These are phyloP conservation scores for Siniperca chuatsi DNA, from an alignment of 2,113 vertebrate genomes.

Conservation along the genomic window DNA sequence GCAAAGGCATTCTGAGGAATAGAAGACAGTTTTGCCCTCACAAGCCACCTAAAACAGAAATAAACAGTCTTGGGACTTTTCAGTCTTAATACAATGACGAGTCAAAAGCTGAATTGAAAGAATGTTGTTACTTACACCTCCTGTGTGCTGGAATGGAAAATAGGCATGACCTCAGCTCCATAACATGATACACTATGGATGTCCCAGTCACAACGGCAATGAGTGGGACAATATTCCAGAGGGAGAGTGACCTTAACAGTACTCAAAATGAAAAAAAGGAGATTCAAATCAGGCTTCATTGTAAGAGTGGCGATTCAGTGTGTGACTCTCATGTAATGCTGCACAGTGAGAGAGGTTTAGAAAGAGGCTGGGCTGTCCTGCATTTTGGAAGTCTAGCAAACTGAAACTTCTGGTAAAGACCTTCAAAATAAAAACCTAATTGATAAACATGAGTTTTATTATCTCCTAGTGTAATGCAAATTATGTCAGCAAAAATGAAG, in stretches of 20 bases:
- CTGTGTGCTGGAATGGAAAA: constrained; percentile 54
- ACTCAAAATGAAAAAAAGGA: constrained; percentile 11
- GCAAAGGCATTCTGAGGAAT: constrained; percentile 65
- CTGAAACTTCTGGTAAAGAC: constrained; percentile 9
- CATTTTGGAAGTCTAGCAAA: neutral
- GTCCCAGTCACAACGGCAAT: constrained; percentile 55
- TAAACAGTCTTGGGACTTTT: neutral
- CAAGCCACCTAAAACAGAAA: constrained; percentile 66
- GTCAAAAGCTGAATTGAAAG: neutral
- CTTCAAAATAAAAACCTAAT: constrained; percentile 55
- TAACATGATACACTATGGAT: constrained; percentile 47
- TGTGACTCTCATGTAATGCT: neutral
- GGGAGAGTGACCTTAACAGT: neutral
- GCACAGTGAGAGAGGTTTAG: neutral
- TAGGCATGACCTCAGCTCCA: constrained; percentile 51
- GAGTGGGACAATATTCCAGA: constrained; percentile 51
- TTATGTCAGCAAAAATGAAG: neutral
- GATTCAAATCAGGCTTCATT: constrained; percentile 46
- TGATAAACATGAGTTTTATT: neutral
- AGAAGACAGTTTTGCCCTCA: constrained; percentile 55
- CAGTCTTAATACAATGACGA: neutral
- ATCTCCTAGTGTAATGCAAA: neutral
- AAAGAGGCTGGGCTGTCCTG: constrained; percentile 5
- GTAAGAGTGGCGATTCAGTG: neutral
- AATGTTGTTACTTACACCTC: constrained; percentile 64